Base-by-base conservation (phyloP, 1,140 invertebrate genomes). In the Drosophila leontia region DNA sequence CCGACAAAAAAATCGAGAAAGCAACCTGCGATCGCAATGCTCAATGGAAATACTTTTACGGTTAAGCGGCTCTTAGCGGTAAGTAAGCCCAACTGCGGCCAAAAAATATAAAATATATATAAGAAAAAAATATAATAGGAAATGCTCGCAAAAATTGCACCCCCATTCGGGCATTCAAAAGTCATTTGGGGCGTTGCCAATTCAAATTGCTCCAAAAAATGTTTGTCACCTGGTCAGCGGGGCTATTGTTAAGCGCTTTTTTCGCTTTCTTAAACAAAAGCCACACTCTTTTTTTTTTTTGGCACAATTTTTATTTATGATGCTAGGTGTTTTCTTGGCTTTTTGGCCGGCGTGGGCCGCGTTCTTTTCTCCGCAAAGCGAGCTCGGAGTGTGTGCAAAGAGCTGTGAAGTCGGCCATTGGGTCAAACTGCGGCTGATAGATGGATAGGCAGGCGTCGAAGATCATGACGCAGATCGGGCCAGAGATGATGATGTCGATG, bases 1-100 rank as follows among this genome's bases (percentile, higher is more conserved):
- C 74, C 75, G 65, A 37, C 85, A 55, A 57, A 78, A 63, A 53
- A 80, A 59, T 57, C 80, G 83, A 88, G 80, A 88, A 88, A 85
- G 82, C 82, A 86, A 86, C 78, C 84, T 88, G 84, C 84, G 79
- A 84, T 79, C 70, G 75, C 80, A 62, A 77, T 80, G 77, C 63
- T 75, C 70, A 68, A 75, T 79, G 63, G 77, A 72, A 78, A 78
- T 45, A 58, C 78, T 91, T 91, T 91, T 78, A 91, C 88, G 88
- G 88, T 91, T 91, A 91, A 91, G 83, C 84, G 84, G 75, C 75
- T 84, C 80, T 91, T 91, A 82, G 88, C 88, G 88, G 88, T 91
- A 85, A 91, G 88, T 91, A 32, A 78, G 68, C 57, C 44, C 68
- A 76, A 35, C 71, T 75, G 6, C 8, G 56, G 62, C 56, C 6